These are phyloP conservation scores for Blastobasis lacticolella DNA, from an alignment of 2,888 invertebrate species.

Conservation along the genomic window DNA sequence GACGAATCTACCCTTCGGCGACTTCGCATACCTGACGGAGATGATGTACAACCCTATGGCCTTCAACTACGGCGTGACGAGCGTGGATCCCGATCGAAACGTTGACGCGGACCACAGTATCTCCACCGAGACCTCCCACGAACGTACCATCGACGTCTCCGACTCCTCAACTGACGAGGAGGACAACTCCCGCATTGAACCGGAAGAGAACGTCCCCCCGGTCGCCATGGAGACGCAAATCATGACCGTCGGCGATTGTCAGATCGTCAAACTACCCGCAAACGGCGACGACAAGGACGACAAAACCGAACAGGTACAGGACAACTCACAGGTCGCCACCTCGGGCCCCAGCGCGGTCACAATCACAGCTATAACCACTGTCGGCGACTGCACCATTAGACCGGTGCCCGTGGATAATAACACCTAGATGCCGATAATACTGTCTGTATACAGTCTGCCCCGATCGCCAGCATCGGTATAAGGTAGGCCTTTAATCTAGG, in stretches of 20 bases:
- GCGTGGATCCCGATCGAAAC: slow-evolving; percentile 50
- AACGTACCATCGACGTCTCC: slow-evolving; percentile 60
- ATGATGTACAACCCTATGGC: slow-evolving; percentile 66
- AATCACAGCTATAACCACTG: slow-evolving; percentile 62
- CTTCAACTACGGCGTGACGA: slow-evolving; percentile 47
- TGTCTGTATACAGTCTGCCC: not conserved
- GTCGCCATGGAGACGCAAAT: slow-evolving; percentile 57
- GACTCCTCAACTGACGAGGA: slow-evolving; percentile 59
- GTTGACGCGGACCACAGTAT: slow-evolving; percentile 41
- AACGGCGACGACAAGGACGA: slow-evolving; percentile 45
- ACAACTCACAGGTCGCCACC: slow-evolving; percentile 28
- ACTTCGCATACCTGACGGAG: slow-evolving; percentile 70
- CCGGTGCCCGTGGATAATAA: slow-evolving; percentile 28
- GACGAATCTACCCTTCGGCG: slow-evolving; percentile 70
- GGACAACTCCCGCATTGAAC: slow-evolving; percentile 41
- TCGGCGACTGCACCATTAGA: slow-evolving; percentile 67
- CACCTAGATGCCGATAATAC: slow-evolving; percentile 11
- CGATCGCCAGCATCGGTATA: no score
- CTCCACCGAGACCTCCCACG: slow-evolving; percentile 38
- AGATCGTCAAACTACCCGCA: slow-evolving; percentile 63
- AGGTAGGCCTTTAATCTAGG: no score
- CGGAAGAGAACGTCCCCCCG: slow-evolving; percentile 48
- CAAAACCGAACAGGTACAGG: slow-evolving; percentile 31
- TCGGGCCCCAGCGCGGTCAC: slow-evolving; percentile 55
- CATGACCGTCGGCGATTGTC: slow-evolving; percentile 70